A percentile compares a stretch with the other conserved stretches of the same genome.
phyloP scores from a whole-genome alignment of 2,113 vertebrate species.

The Passer domesticus region DNA sequence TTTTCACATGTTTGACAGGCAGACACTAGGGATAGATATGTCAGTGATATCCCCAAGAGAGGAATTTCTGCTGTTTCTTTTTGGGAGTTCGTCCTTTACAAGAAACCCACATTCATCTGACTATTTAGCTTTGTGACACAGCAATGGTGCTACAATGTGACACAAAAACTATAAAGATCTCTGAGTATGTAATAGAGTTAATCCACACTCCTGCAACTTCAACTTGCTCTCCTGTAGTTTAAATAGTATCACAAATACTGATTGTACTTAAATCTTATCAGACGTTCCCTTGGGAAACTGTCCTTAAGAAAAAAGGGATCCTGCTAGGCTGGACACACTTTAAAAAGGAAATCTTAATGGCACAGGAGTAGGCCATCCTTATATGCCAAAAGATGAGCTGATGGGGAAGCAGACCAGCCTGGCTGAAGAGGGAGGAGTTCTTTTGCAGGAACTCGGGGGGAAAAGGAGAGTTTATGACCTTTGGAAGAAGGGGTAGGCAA shows the following conservation, averaged over 20 bases:
- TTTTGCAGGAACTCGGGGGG: not conserved
- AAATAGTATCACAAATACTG: not conserved
- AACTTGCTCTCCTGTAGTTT: not conserved
- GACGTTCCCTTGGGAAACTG: not conserved
- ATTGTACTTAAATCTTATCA: not conserved
- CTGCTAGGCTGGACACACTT: not conserved
- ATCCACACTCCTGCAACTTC: not conserved
- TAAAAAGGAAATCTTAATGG: not conserved
- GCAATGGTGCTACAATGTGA: not conserved
- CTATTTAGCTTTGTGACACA: not conserved
- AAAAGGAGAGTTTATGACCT: not conserved
- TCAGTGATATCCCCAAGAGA: not conserved
- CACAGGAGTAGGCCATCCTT: not conserved
- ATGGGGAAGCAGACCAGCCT: accelerated
- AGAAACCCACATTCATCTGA: not conserved
- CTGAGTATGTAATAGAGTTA: not conserved
- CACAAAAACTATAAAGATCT: not conserved
- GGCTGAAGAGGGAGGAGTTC: not conserved
- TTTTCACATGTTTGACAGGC: not conserved
- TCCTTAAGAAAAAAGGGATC: not conserved
- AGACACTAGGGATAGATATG: not conserved
- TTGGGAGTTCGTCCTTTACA: not conserved
- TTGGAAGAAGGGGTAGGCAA: not conserved
- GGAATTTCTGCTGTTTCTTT: not conserved
- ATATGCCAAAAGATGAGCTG: not conserved